Percentiles rank a stretch among this genome's conserved stretches.
These are phyloP conservation scores for Scaptomyza cyrtandrae DNA, from an alignment of 2,888 invertebrate species.

Conservation along the genomic window DNA sequence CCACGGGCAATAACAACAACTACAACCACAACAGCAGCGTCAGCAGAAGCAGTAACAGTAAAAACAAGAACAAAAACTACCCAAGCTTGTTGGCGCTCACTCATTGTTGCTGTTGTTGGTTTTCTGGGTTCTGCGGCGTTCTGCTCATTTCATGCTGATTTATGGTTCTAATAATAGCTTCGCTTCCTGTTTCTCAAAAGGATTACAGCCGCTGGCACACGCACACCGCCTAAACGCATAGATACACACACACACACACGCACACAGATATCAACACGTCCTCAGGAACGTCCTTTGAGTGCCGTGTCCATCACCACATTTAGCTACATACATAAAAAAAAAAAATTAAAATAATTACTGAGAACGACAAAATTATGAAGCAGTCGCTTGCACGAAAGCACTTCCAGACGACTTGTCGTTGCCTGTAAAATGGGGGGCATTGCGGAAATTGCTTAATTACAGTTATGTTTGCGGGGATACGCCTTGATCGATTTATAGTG, in stretches of 20 bases:
- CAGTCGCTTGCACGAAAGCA: slow-evolving; percentile 59
- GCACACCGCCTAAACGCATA: slow-evolving; percentile 34
- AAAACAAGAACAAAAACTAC: slow-evolving; percentile 51
- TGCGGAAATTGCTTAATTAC: slow-evolving; percentile 70
- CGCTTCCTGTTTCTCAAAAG: slow-evolving; percentile 74
- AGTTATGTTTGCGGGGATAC: slow-evolving; percentile 68
- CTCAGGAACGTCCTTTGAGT: slow-evolving; percentile 31
- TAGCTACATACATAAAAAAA: slow-evolving; percentile 42
- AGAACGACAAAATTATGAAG: slow-evolving; percentile 63
- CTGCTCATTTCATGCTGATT: slow-evolving; percentile 84
- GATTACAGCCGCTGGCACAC: slow-evolving; percentile 58
- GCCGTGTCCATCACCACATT: slow-evolving; percentile 40
- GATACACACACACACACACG: slow-evolving; percentile 28
- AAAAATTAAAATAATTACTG: slow-evolving; percentile 71
- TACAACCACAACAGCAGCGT: slow-evolving; percentile 13
- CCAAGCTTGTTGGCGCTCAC: slow-evolving; percentile 36
- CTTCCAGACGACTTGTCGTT: slow-evolving; percentile 49
- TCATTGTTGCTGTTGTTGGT: slow-evolving; percentile 41
- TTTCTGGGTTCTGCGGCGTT: slow-evolving; percentile 60
- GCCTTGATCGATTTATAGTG: slow-evolving; percentile 73
- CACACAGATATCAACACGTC: slow-evolving; percentile 43
- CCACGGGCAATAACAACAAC: slow-evolving; percentile 43
- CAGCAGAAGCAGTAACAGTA: slow-evolving; percentile 12
- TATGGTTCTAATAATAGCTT: slow-evolving; percentile 83
- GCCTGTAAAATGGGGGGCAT: slow-evolving; percentile 15